Base-by-base conservation (phyloP, 1,140 invertebrate genomes). In the Probaryconus sp. region DNA sequence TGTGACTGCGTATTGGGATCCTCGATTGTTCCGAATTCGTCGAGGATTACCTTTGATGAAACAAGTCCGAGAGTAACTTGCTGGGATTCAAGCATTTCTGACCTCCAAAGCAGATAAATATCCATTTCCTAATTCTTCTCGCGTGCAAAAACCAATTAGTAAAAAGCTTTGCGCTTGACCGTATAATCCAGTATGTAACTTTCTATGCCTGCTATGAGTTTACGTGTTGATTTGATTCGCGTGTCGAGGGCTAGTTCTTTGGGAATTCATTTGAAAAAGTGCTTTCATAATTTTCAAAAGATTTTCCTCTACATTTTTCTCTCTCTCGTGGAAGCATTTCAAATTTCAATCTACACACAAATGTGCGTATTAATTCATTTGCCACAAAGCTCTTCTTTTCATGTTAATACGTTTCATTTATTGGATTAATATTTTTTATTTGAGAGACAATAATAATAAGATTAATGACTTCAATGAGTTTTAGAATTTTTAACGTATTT, bases 121-220 rank as follows among this genome's bases (percentile, higher is more conserved):
- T 70, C 48, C 31, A 55, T 47, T 38, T 70, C 31, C 55, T 70
- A 55, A 70, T 70, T 61, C 42, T 24, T 47, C 18, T 61, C 31
- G 47, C 48, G 56, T 61, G 67, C 48, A 38, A 61, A 61, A 70
- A 55, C 55, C 48, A 70, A 70, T 70, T 61, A 70, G 50, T 37
- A 61, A 61, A 70, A 70, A 70, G 40, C 55, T 30, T 14, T 13
- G 55, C 43, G 35, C 48, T 61, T 70, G 56, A 70, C 48, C 47
- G 55, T 55, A 47, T 70, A 70, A 69, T 70, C 48, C 48, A 61
- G 38, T 55, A 55, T 55, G 38, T 33, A 48, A 70, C 56, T 53
- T 60, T 61, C 16, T 31, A 55, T 56, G 38, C 42, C 13, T 17
- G 2, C 31, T 48, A 28, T 38, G 48, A 61, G 55, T 55, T 30